Percentiles rank a stretch among this genome's conserved stretches.
Conservation (phyloP, 2,797 vertebrate species). For the Trematomus bernacchii region DNA sequence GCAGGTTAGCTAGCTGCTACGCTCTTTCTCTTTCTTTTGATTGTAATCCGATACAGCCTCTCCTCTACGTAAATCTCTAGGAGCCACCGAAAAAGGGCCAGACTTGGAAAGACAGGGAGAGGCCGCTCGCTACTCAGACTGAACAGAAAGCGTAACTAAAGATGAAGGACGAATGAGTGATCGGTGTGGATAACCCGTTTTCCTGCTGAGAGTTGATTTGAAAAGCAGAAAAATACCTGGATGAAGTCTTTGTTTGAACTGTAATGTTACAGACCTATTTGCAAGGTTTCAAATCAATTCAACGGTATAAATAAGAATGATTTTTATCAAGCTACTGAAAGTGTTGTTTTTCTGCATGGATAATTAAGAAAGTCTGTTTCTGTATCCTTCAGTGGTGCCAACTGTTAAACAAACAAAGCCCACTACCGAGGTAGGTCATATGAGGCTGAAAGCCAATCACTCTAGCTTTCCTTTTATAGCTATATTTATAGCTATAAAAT, state of each 20-base stretch:
- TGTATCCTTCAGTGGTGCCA: slow-evolving; percentile 47
- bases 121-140: slow-evolving; percentile 30
- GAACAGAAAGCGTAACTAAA: slow-evolving; percentile 50
- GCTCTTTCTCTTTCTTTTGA: slow-evolving; percentile 54
- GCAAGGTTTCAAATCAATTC: slow-evolving; percentile 12
- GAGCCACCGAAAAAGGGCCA: slow-evolving; percentile 29
- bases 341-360: slow-evolving; percentile 12
- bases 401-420: slow-evolving; percentile 21
- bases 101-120: slow-evolving; percentile 37
- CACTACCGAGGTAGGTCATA: slow-evolving; percentile 1
- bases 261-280: slow-evolving; percentile 11
- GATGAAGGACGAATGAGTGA: slow-evolving; percentile 40
- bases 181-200: slow-evolving; percentile 34
- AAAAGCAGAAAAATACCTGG: slow-evolving; percentile 45
- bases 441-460: slow-evolving; percentile 19
- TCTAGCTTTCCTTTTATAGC: background rate
- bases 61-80: slow-evolving; percentile 45
- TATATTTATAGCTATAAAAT: slow-evolving; percentile 17
- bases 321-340: slow-evolving; percentile 9
- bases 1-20: slow-evolving; percentile 66
- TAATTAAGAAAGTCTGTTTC: slow-evolving; percentile 29
- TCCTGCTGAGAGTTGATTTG: slow-evolving; percentile 35
- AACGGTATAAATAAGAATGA: background rate
- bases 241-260: slow-evolving; percentile 17
- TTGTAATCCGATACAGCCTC: slow-evolving; percentile 65